Evolutionary conservation across 1,140 invertebrate genomes (phyloP), one percentile per base, ranked within the genome.

Genomic region (Heliconius hewitsoni): DNA sequence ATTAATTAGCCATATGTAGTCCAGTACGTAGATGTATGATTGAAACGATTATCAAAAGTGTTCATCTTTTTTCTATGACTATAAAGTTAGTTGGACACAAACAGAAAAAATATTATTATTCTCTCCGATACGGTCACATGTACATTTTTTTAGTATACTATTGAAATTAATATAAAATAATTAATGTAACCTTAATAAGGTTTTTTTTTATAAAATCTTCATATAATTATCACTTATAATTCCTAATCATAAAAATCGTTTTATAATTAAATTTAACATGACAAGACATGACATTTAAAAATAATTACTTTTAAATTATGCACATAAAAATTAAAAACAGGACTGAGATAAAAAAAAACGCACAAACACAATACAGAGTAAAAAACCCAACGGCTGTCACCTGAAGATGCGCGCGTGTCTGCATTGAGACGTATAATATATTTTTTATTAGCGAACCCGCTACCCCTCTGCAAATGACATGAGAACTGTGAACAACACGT

Each of bases 401-500:
- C 87, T 87, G 88, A 87, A 88, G 86, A 87, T 79, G 82, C 66
- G 71, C 87, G 86, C 87, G 88, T 88, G 88, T 82, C 85, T 82
- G 81, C 81, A 88, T 87, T 84, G 84, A 84, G 37, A 85, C 80
- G 83, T 71, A 55, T 84, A 87, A 88, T 86, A 82, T 83, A 86
- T 88, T 85, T 89, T 90, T 90, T 90, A 88, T 85, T 80, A 82
- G 71, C 60, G 60, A 66, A 66, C 60, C 82, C 83, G 83, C 79
- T 83, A 85, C 83, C 78, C 81, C 81, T 77, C 84, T 82, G 82
- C 84, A 87, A 86, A 81, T 85, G 87, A 83, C 87, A 89, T 85
- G 85, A 84, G 87, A 86, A 84, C 57, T 70, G 42, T 91, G 90
- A 92, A 91, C 86, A 89, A 93, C 88, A 90, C 87, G 88, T 91